Percentiles rank a stretch among this genome's conserved stretches.
These are phyloP conservation scores for Ligdia adustata DNA, from an alignment of 2,888 invertebrate genomes.

Conservation along the genomic window DNA sequence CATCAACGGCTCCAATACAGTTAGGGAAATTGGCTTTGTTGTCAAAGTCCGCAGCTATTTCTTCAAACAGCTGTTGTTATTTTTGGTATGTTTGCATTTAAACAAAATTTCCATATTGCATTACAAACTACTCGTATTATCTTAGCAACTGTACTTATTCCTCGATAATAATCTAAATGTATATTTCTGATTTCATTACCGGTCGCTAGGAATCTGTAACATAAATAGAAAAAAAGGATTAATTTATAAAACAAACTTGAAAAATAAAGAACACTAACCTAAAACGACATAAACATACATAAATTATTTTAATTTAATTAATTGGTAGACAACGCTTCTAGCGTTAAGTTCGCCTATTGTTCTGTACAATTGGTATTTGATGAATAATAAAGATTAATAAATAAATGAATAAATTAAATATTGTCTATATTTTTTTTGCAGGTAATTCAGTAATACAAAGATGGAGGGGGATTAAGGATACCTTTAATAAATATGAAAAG, in stretches of 20 bases:
- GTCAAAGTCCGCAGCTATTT: no score
- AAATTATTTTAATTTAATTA: conserved; percentile 30
- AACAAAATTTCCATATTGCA: conserved; percentile 33
- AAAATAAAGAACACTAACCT: conserved; percentile 31
- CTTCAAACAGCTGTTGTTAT: no score
- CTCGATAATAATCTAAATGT: conserved; percentile 34
- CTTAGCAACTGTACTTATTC: conserved; percentile 33
- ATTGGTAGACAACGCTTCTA: conserved; percentile 30
- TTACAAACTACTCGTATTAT: conserved; percentile 31
- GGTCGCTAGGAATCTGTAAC: conserved; percentile 29
- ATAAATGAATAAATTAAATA: conserved; percentile 26
- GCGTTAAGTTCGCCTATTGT: no score
- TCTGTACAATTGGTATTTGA: conserved; percentile 31
- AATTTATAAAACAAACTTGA: conserved; percentile 32
- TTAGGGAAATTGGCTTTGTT: no score
- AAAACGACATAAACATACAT: conserved; percentile 31
- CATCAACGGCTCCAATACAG: conserved; percentile 34
- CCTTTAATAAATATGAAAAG: conserved; percentile 37
- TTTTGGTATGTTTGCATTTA: no score
- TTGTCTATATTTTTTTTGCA: conserved; percentile 31
- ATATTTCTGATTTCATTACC: conserved; percentile 27
- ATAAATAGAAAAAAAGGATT: conserved; percentile 25
- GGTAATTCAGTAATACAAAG: conserved; percentile 35
- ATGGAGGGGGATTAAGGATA: conserved; percentile 39
- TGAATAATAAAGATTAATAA: conserved; percentile 21